phyloP scores from a whole-genome alignment of 2,888 invertebrate species.

The Cancer borealis region DNA sequence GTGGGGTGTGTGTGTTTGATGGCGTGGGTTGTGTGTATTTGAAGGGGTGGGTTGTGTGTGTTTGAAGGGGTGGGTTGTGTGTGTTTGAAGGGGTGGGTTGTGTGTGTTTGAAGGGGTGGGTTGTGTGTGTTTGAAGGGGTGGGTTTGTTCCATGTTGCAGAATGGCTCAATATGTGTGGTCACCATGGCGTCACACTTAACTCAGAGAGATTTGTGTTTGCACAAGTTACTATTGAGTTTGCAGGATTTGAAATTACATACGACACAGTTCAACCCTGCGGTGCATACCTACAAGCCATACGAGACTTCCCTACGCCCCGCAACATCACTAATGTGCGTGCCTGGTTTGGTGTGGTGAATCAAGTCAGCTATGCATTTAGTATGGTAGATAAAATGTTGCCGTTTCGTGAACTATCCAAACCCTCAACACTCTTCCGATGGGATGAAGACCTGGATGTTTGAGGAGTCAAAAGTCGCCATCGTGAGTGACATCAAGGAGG shows the following conservation, averaged over 20 bases:
- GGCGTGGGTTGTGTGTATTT: too few relatives aligned
- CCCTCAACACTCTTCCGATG: background rate
- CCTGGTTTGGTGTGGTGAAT: constrained; percentile 66
- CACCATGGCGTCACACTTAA: constrained; percentile 38
- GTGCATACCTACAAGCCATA: background rate
- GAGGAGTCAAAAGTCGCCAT: constrained; percentile 59
- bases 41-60: too few relatives aligned
- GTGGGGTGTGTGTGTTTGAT: too few relatives aligned
- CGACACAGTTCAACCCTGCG: constrained; percentile 30
- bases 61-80: too few relatives aligned
- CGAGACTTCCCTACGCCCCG: background rate
- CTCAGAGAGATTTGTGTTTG: constrained; percentile 42
- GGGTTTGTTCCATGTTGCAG: background rate
- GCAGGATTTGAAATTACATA: constrained; percentile 46
- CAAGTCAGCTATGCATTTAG: constrained; percentile 60
- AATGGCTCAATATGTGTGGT: constrained; percentile 44
- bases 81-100: too few relatives aligned
- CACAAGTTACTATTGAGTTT: constrained; percentile 1
- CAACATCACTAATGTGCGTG: constrained; percentile 54
- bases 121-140: too few relatives aligned
- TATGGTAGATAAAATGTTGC: constrained; percentile 6
- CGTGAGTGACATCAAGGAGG: constrained; percentile 46
- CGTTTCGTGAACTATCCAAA: constrained; percentile 45
- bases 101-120: too few relatives aligned
- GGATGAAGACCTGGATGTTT: constrained; percentile 36